Evolutionary conservation across 2,113 vertebrate genomes (phyloP).

Genomic region (Axis porcinus): DNA sequence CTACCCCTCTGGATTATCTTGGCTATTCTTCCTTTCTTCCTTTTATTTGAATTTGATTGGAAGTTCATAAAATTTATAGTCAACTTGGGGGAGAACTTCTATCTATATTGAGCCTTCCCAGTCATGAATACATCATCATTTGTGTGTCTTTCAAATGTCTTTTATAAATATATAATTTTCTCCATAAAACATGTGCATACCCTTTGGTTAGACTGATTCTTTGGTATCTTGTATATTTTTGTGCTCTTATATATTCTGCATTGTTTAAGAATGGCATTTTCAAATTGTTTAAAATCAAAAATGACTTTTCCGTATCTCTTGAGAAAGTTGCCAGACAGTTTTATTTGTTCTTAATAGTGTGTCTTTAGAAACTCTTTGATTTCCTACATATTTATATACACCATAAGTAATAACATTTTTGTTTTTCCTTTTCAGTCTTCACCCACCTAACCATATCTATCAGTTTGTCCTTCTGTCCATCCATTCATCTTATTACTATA

Average conservation of each 20-base stretch:
- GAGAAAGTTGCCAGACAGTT: neutral
- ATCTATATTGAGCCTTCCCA: neutral
- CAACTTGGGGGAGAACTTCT: neutral
- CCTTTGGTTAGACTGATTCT: neutral
- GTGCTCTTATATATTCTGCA: neutral
- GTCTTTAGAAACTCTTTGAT: neutral
- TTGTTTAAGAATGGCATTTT: neutral
- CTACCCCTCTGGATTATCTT: neutral
- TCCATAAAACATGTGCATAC: neutral
- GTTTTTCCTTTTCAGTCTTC: neutral
- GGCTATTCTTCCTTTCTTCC: neutral
- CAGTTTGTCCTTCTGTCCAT: neutral
- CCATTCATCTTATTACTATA: neutral
- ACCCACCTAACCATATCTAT: neutral
- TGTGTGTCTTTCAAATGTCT: neutral
- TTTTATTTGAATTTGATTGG: neutral
- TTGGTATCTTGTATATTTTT: neutral
- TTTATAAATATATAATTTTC: neutral
- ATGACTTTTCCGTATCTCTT: neutral
- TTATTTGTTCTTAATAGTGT: neutral
- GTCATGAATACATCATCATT: neutral
- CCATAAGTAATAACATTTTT: neutral
- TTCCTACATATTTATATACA: neutral
- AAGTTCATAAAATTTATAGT: neutral
- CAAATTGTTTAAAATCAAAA: neutral